These are phyloP conservation scores for Pelecanoides urinatrix DNA, from an alignment of 2,113 vertebrate species.

Conservation along the genomic window DNA sequence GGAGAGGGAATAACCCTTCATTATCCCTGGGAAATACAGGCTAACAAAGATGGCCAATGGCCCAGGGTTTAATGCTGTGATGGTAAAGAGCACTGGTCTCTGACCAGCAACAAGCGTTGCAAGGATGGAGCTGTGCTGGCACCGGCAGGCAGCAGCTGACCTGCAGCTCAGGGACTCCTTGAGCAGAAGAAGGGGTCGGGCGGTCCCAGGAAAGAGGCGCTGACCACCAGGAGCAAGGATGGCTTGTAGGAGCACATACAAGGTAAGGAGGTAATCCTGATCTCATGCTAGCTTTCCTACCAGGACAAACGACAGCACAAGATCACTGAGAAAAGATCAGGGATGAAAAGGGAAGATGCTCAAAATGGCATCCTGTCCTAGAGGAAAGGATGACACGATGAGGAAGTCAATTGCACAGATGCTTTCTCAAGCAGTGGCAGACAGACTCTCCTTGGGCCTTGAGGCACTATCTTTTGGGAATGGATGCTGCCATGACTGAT, in stretches of 20 bases:
- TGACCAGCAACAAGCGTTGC: accelerated
- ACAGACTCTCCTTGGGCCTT: accelerated
- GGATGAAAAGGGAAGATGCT: neutral
- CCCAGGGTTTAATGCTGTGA: neutral
- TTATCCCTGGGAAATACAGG: neutral
- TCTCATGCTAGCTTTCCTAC: neutral
- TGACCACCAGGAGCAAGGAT: neutral
- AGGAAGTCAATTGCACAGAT: neutral
- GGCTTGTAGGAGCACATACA: neutral
- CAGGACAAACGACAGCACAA: neutral
- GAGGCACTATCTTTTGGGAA: neutral
- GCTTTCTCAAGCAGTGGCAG: neutral
- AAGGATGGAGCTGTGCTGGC: neutral
- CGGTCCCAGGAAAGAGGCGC: neutral
- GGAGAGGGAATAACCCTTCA: neutral
- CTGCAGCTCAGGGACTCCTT: neutral
- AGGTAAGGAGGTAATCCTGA: neutral
- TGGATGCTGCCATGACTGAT: neutral
- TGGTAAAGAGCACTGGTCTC: neutral
- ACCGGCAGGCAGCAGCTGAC: accelerated
- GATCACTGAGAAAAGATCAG: neutral
- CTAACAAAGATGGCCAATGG: neutral
- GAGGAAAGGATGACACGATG: neutral
- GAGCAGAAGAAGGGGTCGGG: accelerated
- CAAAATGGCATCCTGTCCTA: neutral